Percentiles rank a stretch among this genome's conserved stretches.
These are phyloP conservation scores for Ceuthmochares aereus DNA, from an alignment of 2,113 vertebrate genomes.

Conservation along the genomic window DNA sequence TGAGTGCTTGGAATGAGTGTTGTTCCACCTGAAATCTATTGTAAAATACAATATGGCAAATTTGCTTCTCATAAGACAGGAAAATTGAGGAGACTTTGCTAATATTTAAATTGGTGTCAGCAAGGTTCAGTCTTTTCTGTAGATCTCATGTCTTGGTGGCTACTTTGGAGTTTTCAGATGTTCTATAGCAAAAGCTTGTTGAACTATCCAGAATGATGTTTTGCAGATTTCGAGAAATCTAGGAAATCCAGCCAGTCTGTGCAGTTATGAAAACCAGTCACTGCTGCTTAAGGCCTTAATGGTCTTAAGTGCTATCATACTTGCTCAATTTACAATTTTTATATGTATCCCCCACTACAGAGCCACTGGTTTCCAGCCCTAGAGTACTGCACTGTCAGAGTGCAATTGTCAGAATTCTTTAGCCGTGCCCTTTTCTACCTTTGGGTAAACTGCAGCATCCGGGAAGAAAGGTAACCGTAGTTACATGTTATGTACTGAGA, in stretches of 20 bases:
- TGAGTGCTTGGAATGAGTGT: neutral
- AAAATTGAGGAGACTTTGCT: neutral
- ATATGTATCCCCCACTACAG: rapidly evolving
- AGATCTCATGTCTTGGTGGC: neutral
- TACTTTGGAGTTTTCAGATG: neutral
- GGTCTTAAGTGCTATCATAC: neutral
- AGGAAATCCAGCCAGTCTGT: neutral
- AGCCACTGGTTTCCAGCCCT: neutral
- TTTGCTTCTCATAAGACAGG: neutral
- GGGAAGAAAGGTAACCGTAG: neutral
- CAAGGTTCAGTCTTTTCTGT: neutral
- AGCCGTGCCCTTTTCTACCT: neutral
- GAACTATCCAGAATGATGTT: neutral
- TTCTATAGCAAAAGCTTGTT: neutral
- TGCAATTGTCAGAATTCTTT: neutral
- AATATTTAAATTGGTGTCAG: neutral
- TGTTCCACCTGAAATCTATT: neutral
- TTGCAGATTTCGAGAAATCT: neutral
- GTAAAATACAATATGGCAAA: neutral
- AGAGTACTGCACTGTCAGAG: neutral
- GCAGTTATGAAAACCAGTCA: neutral
- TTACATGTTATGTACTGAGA: neutral
- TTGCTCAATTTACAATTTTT: neutral
- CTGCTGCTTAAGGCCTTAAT: neutral
- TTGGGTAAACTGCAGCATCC: neutral